phyloP scores from a whole-genome alignment of 64 coral and sea anemone genomes.

The Stylophora pistillata region DNA sequence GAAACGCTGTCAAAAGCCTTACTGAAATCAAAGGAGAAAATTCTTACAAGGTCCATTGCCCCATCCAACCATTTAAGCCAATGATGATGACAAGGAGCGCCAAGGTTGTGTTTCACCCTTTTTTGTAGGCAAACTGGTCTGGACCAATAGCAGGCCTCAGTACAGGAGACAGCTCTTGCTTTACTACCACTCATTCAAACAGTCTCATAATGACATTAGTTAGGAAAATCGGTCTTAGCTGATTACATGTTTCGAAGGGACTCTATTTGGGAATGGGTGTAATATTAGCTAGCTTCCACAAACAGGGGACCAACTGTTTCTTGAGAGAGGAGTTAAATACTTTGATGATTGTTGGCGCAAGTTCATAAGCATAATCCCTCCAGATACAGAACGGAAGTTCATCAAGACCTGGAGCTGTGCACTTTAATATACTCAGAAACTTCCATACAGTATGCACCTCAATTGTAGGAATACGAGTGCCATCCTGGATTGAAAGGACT shows the following conservation, averaged over 20 bases:
- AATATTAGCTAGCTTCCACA: conserved; percentile 53
- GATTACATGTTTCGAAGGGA: neutral
- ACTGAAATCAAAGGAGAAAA: no score
- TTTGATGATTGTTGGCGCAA: conserved; percentile 38
- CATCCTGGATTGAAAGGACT: conserved; percentile 45
- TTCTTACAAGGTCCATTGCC: no score
- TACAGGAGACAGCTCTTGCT: neutral
- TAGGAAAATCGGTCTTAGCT: conserved; percentile 38
- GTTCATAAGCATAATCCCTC: conserved; percentile 55
- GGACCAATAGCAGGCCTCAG: neutral
- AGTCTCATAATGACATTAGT: conserved; percentile 39
- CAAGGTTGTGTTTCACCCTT: no score
- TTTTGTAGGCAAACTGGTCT: conserved; percentile 41
- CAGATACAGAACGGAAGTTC: conserved; percentile 52
- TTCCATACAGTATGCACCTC: conserved; percentile 31
- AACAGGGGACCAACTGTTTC: conserved; percentile 19
- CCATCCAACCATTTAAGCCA: no score
- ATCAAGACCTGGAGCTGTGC: conserved; percentile 45
- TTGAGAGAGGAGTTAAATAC: conserved; percentile 22
- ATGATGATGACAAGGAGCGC: no score
- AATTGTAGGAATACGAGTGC: conserved; percentile 29
- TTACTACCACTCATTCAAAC: conserved; percentile 1
- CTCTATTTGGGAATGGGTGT: conserved; percentile 33
- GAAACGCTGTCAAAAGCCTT: no score
- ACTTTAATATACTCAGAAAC: conserved; percentile 33